Conservation (phyloP, 2,797 vertebrate genomes). For the Spinus pinus region DNA sequence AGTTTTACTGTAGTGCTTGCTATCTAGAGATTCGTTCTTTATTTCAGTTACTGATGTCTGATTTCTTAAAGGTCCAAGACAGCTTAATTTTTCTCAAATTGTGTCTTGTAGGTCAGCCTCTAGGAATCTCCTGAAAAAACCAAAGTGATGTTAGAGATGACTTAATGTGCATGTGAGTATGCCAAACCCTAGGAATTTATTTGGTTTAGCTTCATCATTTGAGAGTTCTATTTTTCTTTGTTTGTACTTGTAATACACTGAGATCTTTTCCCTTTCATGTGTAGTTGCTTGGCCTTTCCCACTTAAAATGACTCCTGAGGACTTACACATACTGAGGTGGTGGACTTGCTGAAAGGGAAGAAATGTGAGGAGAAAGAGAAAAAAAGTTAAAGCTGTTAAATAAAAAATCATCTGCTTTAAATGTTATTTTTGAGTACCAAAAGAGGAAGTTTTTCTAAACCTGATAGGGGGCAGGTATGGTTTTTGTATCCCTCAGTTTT, state of each 20-base stretch:
- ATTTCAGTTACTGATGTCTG: background rate
- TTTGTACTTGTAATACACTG: background rate
- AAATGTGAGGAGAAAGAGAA: background rate
- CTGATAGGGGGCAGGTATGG: background rate
- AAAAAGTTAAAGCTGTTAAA: background rate
- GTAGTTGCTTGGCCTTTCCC: background rate
- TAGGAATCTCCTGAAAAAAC: background rate
- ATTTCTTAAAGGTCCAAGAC: background rate
- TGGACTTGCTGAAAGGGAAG: background rate
- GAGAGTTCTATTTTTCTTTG: background rate
- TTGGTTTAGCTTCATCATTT: background rate
- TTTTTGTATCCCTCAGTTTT: background rate
- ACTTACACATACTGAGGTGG: background rate
- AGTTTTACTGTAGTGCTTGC: background rate
- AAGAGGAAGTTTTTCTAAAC: background rate
- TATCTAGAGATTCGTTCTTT: background rate
- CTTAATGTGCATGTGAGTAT: background rate
- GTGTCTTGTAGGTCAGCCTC: background rate
- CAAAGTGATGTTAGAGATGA: background rate
- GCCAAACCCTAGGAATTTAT: background rate
- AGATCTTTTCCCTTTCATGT: background rate
- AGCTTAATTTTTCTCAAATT: constrained; percentile 2
- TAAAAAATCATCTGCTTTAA: background rate
- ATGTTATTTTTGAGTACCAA: background rate
- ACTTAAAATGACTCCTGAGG: background rate